Conservation (phyloP, 2,797 vertebrate genomes). For the Chelon auratus region DNA sequence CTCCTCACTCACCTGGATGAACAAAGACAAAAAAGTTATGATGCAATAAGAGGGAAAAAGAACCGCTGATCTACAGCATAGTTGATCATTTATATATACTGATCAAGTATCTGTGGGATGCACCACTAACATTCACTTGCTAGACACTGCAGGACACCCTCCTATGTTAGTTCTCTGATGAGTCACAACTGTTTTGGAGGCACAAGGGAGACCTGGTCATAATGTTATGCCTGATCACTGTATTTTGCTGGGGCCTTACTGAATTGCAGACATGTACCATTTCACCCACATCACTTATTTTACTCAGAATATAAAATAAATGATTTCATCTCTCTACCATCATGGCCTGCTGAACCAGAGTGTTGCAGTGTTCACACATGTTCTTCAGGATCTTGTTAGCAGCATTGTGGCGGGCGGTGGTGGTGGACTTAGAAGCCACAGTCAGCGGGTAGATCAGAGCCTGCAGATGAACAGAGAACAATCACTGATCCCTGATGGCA, state of each 20-base stretch:
- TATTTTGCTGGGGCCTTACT: no score
- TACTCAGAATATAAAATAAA: not conserved
- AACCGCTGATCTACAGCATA: no score
- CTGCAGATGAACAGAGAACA: conserved; percentile 74
- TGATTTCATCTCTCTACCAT: conserved; percentile 86
- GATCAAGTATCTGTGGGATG: no score
- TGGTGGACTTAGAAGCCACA: conserved; percentile 98
- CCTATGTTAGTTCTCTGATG: no score
- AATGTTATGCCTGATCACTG: no score
- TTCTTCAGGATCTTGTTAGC: conserved; percentile 99
- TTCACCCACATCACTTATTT: no score
- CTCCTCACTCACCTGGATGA: conserved; percentile 94
- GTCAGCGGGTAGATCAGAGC: conserved; percentile 98
- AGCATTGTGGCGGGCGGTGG: conserved; percentile 96
- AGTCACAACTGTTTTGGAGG: no score
- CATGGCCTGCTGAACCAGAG: conserved; percentile 97
- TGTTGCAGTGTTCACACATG: conserved; percentile 99
- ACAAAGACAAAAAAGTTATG: not conserved
- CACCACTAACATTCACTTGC: no score
- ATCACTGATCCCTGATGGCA: not conserved
- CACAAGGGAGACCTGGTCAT: no score
- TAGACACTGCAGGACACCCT: no score
- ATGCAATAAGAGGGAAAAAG: not conserved
- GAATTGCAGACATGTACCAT: no score
- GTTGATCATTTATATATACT: no score